Evolutionary conservation across 2,113 vertebrate genomes (phyloP).

Genomic region (Colius striatus): DNA sequence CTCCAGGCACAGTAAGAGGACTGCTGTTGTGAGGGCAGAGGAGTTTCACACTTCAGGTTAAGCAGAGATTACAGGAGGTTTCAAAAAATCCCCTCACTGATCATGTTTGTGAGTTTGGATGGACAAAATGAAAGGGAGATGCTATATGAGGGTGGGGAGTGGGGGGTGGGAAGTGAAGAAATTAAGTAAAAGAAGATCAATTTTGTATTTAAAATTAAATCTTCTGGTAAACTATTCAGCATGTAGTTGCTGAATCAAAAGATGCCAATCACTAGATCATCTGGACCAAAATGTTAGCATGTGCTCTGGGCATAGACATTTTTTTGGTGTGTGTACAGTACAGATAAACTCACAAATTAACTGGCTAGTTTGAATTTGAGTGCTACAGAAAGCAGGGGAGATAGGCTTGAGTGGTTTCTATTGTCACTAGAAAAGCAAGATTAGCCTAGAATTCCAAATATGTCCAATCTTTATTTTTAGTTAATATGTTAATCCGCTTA

Average conservation of each 20-base stretch:
- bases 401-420: neutral
- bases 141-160: neutral
- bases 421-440: conserved; percentile 21
- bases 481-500: conserved; percentile 65
- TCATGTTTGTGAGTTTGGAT: neutral
- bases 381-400: neutral
- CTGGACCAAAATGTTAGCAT: neutral
- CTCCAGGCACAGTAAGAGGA: neutral
- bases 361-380: neutral
- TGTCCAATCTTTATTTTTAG: conserved; percentile 57
- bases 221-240: neutral
- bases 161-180: neutral
- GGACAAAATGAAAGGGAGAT: neutral
- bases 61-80: neutral
- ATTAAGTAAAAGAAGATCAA: neutral
- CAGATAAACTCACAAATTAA: neutral
- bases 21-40: neutral
- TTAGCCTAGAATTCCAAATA: conserved; percentile 64
- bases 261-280: neutral
- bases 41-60: neutral
- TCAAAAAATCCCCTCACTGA: neutral
- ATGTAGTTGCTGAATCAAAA: neutral
- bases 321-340: neutral
- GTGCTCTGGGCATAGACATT: neutral
- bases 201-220: neutral